Base-by-base conservation (phyloP, 2,797 vertebrate species). In the Siniperca scherzeri region DNA sequence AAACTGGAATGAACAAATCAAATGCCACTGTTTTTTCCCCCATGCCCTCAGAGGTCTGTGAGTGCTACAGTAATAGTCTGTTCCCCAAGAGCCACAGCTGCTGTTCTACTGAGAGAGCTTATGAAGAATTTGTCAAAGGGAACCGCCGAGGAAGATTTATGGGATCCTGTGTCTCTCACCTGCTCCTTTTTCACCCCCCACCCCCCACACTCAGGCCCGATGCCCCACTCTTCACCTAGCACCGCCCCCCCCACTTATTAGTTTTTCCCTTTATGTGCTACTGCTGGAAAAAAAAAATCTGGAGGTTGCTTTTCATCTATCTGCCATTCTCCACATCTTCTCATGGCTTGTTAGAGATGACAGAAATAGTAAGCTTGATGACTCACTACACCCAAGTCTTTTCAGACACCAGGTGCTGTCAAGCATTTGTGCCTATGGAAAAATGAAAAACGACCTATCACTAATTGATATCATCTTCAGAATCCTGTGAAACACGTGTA, bases 91-190 rank as follows among this genome's bases (percentile, higher is more conserved):
- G 87, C 67, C 84, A 56, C 89, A 88, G 89, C 93, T 92, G 92
- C 74, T 88, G 38, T 79, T 88, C 71, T 81, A 81, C 86, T 82
- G 77, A 83, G 82, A 79, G 62, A 65, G 81, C 77, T 87, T 79
- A 66, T 36, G 74, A 88, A 84, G 88, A 89, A 87, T 90, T 80
- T 87, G 81, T 90, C 74, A 80, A 66, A 80, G 48, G 76, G 85
- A 91, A 73, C 89, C 57, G 53, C 67, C 21, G 68, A 59, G 76
- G 60, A 80, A 83, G 83, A 91, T 90, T 89, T 88, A 91, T 84
- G 11, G 61, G 52, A 80, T 79, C 72, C 68, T 53, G 57, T 78
- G 70, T 77, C 60, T 19, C 64, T 74, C 77, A 90, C 82, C 87
- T 86, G 82, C 78, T 89, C 65, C 0, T 50, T 79, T 83, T 68